Evolutionary conservation across 1,140 invertebrate species (phyloP).

Genomic region (Eubasilissa regina): DNA sequence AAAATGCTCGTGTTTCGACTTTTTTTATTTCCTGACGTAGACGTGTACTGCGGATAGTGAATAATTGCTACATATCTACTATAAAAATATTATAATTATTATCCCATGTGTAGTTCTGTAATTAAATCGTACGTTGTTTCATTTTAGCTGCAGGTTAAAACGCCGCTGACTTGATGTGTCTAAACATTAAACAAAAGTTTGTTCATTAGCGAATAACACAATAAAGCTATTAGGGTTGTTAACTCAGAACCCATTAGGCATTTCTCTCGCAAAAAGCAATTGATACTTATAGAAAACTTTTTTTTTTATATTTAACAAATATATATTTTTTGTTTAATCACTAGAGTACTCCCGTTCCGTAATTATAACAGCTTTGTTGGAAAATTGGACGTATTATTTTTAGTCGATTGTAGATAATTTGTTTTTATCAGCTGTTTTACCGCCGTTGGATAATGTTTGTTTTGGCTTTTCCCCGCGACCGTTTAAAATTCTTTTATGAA

Average conservation of each 20-base stretch:
- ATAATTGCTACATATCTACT: no score
- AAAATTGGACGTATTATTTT: no score
- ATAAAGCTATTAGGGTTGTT: slow-evolving; percentile 46
- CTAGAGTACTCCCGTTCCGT: no score
- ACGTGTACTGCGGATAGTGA: neutral
- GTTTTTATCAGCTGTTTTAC: neutral
- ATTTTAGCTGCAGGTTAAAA: slow-evolving; percentile 44
- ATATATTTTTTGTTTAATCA: no score
- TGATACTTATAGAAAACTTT: slow-evolving; percentile 18
- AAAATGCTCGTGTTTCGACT: neutral
- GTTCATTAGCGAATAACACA: slow-evolving; percentile 34
- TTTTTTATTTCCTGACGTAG: neutral
- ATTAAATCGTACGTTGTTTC: slow-evolving; percentile 13
- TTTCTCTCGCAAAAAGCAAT: slow-evolving; percentile 22
- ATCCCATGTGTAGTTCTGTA: neutral
- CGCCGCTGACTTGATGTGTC: slow-evolving; percentile 41
- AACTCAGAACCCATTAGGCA: slow-evolving; percentile 22
- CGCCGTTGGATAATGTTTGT: slow-evolving; percentile 13
- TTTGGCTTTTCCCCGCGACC: slow-evolving; percentile 7
- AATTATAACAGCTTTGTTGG: no score
- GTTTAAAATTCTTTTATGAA: slow-evolving; percentile 25
- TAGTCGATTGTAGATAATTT: no score
- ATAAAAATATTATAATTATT: no score
- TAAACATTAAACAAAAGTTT: slow-evolving; percentile 44
- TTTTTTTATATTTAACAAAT: neutral